phyloP scores from a whole-genome alignment of 2,113 vertebrate genomes.

The Pungitius pungitius region DNA sequence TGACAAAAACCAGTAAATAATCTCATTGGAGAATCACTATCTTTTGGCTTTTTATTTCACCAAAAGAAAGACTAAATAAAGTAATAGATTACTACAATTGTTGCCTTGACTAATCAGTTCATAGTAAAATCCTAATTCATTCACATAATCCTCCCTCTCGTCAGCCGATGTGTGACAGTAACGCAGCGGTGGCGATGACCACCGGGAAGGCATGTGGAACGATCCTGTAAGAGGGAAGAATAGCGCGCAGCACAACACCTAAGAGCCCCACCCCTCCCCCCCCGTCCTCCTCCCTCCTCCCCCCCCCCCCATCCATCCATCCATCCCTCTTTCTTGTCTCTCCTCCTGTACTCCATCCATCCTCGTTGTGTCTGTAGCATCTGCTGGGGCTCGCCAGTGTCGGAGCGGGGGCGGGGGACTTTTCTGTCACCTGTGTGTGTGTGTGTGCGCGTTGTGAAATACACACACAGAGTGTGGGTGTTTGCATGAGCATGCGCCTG shows the following conservation, averaged over 20 bases:
- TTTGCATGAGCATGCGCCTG: constrained; percentile 66
- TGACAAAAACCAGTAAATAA: neutral
- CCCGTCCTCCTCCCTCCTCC: constrained; percentile 7
- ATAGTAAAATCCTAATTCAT: neutral
- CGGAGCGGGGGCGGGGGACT: constrained; percentile 71
- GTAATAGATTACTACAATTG: neutral
- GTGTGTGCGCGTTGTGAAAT: constrained; percentile 52
- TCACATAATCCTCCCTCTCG: neutral
- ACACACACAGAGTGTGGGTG: constrained; percentile 67
- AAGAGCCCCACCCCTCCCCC: constrained; percentile 23
- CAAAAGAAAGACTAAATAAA: neutral
- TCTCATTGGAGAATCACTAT: neutral
- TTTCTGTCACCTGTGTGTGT: constrained; percentile 57
- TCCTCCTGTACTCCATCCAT: constrained; percentile 34
- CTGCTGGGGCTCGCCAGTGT: constrained; percentile 62
- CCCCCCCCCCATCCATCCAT: neutral
- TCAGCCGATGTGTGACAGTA: constrained; percentile 15
- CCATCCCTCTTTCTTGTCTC: constrained; percentile 19
- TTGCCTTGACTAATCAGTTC: neutral
- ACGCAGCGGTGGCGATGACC: constrained; percentile 62
- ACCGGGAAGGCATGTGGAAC: constrained; percentile 56
- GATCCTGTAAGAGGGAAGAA: constrained; percentile 62
- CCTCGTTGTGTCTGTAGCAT: constrained; percentile 67
- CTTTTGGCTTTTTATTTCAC: neutral
- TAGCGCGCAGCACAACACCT: constrained; percentile 30